phyloP scores from a whole-genome alignment of 2,797 vertebrate genomes.

The Ptychobarbus kaznakovi region DNA sequence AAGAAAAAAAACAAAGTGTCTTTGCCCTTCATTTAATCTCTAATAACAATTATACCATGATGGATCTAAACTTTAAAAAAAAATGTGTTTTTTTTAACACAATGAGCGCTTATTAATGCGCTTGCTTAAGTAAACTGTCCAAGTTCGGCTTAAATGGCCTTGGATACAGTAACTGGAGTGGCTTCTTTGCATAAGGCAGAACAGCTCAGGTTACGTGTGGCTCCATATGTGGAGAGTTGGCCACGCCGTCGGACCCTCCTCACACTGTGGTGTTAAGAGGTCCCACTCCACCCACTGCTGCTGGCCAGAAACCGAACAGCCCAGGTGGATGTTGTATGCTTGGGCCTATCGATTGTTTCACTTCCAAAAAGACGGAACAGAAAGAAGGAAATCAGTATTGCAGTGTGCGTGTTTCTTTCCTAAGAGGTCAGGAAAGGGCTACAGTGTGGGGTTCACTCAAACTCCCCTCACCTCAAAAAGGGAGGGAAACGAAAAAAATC shows the following conservation, averaged over 20 bases:
- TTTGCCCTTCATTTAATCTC: neutral
- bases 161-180: slow-evolving; percentile 31
- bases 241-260: neutral
- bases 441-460: slow-evolving; percentile 24
- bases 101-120: no score
- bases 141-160: no score
- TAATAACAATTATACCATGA: no score
- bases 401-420: slow-evolving; percentile 7
- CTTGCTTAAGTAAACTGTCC: no score
- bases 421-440: slow-evolving; percentile 20
- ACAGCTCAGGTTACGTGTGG: slow-evolving; percentile 4
- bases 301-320: slow-evolving; percentile 11
- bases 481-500: slow-evolving; percentile 29
- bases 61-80: no score
- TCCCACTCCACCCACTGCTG: neutral
- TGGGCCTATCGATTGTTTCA: neutral
- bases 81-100: no score
- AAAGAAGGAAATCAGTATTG: neutral
- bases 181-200: neutral
- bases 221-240: slow-evolving; percentile 32
- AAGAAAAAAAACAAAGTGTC: neutral
- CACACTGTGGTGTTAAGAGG: neutral
- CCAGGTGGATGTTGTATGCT: slow-evolving; percentile 27
- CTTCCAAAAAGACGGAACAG: slow-evolving; percentile 1
- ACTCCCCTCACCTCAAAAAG: slow-evolving; percentile 34